Evolutionary conservation across 2,797 vertebrate genomes (phyloP), one percentile per base, ranked within the genome.

Genomic region (Bryconaethiops microstoma): DNA sequence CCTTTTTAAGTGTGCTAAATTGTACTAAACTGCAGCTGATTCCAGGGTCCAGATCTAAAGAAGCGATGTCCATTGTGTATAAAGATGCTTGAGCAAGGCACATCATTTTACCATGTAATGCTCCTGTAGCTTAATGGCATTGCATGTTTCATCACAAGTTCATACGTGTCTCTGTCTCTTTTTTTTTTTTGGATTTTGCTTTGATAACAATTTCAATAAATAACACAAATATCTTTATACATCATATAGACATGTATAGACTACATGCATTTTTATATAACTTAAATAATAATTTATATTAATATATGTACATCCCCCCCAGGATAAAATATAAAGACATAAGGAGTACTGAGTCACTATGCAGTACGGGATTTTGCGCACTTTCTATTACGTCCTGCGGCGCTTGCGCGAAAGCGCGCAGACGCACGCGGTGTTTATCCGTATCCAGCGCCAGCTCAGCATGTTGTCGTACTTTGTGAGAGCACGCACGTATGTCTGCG

Each of bases 241-340:
- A 93, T 96, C 95, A 97, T 96, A 97, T 95, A 96, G 94, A 96
- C 96, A 98, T 97, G 97, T 97, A 96, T 96, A 95, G 95, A 96
- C 96, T 97, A 98, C 96, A 98, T 97, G 97, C 96, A 96, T 97
- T 97, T 78, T 97, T 92, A 93, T 97, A 98, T 99, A 99, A 99
- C 95, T 99, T 99, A 99, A 98, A 96, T 97, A 96, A 97, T 97
- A 99, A 99, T 96, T 99, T 99, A 99, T 98, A 97, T 96, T 92
- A 94, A 94, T 91, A 94, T 86, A 87, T 80, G 72, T 85, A 82
- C 83, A 83, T 52, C 80, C 48, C 16, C 55, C 39, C 17, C 45
- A 86, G 76, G 25, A 55, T 57, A 76, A 1, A 71, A 76, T 59
- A 86, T 71, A 89, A 90, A 82, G 84, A 83, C 82, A 88, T 45